Percentiles rank a stretch among this genome's conserved stretches.
phyloP scores from a whole-genome alignment of 2,113 vertebrate species.

The Lathamus discolor region DNA sequence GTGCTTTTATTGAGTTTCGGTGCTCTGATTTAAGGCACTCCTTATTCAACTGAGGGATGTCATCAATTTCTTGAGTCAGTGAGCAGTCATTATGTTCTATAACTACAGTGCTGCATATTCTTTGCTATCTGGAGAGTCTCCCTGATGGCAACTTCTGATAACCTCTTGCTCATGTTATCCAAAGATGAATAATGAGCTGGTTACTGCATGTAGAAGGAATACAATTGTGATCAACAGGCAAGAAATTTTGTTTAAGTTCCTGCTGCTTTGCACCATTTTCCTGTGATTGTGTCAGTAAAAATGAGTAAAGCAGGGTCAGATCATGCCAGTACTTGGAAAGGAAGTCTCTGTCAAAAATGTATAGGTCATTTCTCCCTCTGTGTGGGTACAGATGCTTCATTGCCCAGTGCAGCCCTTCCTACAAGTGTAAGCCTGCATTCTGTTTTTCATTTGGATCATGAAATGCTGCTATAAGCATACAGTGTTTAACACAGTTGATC shows the following conservation, averaged over 20 bases:
- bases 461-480: neutral
- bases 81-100: neutral
- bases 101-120: neutral
- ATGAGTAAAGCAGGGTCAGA: neutral
- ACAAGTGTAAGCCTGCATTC: neutral
- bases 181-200: neutral
- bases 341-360: neutral
- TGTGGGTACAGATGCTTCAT: neutral
- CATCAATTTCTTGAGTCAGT: neutral
- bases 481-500: neutral
- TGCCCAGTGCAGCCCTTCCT: neutral
- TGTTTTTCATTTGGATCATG: neutral
- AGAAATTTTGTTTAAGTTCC: neutral
- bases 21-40: neutral
- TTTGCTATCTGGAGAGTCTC: neutral
- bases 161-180: neutral
- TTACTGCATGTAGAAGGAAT: neutral
- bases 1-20: neutral
- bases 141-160: neutral
- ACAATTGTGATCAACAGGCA: neutral
- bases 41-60: neutral
- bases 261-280: neutral
- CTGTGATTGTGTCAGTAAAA: neutral
- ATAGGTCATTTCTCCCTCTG: neutral
- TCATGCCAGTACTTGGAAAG: neutral